phyloP scores from a whole-genome alignment of 1,140 invertebrate species.

The Samia ricini region DNA sequence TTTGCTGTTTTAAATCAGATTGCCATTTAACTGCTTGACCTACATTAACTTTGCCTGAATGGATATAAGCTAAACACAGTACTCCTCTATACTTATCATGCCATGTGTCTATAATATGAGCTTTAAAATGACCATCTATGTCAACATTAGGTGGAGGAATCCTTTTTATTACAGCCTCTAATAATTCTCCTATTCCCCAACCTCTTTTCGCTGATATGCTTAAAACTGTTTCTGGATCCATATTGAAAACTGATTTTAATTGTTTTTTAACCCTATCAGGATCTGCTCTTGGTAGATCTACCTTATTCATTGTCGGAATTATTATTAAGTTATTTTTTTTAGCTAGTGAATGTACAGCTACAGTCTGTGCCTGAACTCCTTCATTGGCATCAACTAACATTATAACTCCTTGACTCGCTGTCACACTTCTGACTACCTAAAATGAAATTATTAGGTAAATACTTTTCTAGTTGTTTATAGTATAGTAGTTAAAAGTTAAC shows the following conservation, averaged over 20 bases:
- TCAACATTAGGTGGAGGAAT: slow-evolving; percentile 87
- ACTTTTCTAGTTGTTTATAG: too few relatives aligned
- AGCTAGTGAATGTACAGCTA: slow-evolving; percentile 97
- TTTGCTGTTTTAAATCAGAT: slow-evolving; percentile 85
- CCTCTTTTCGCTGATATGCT: slow-evolving; percentile 94
- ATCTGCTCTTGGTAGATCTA: slow-evolving; percentile 95
- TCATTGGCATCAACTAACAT: slow-evolving; percentile 98
- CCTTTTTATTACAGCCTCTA: slow-evolving; percentile 87
- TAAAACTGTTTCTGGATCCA: slow-evolving; percentile 81
- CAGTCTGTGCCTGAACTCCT: slow-evolving; percentile 98
- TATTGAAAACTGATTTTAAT: slow-evolving; percentile 90
- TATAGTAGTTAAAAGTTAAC: too few relatives aligned
- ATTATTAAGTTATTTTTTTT: slow-evolving; percentile 89
- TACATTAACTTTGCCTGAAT: slow-evolving; percentile 84
- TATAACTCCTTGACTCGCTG: slow-evolving; percentile 96
- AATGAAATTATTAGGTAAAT: background rate
- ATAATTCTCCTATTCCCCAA: slow-evolving; percentile 86
- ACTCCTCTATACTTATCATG: slow-evolving; percentile 93
- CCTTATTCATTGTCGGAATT: slow-evolving; percentile 97
- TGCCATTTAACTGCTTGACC: slow-evolving; percentile 81
- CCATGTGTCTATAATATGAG: slow-evolving; percentile 96
- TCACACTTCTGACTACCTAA: slow-evolving; percentile 88
- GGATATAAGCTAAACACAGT: slow-evolving; percentile 87
- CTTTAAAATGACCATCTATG: slow-evolving; percentile 83
- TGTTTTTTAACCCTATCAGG: slow-evolving; percentile 89